These are phyloP conservation scores for Scolopax rusticola DNA, from an alignment of 2,797 vertebrate genomes.

Conservation along the genomic window DNA sequence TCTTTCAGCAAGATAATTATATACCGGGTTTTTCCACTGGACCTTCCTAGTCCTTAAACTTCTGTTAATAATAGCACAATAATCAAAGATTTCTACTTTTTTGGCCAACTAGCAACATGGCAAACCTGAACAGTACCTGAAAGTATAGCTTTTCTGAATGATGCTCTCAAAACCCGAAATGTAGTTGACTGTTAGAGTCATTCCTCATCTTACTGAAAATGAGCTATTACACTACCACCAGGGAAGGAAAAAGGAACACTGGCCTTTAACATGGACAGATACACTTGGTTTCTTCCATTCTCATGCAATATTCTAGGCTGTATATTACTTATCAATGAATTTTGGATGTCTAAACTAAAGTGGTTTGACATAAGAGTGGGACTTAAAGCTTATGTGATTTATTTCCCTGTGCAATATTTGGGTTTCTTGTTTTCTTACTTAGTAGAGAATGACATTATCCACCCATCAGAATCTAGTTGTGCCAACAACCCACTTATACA, in stretches of 20 bases:
- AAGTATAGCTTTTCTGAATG: neutral
- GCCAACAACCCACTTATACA: neutral
- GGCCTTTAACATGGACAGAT: neutral
- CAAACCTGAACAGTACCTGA: neutral
- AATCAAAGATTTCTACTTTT: conserved; percentile 24
- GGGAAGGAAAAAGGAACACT: neutral
- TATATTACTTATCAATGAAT: neutral
- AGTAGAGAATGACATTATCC: neutral
- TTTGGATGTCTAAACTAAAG: neutral
- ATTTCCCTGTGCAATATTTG: neutral
- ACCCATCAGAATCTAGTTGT: neutral
- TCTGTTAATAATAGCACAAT: conserved; percentile 29
- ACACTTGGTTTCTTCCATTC: neutral
- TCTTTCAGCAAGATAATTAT: conserved; percentile 60
- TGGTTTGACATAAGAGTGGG: neutral
- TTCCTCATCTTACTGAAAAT: neutral
- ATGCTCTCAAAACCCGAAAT: neutral
- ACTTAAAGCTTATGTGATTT: neutral
- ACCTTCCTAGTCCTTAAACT: conserved; percentile 41
- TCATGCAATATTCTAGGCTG: neutral
- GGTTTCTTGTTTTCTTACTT: neutral
- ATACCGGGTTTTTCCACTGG: neutral
- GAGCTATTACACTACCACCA: neutral
- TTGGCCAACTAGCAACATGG: neutral
- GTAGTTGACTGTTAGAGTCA: neutral